A percentile compares a stretch with the other conserved stretches of the same genome.
Evolutionary conservation across 2,113 vertebrate species (phyloP).

Genomic region (Oryctolagus cuniculus): mOryCun1.1 NC_091443.1:26919501-26920000

Average conservation of each 20-base stretch:
- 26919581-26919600: neutral
- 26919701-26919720: neutral
- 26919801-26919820: neutral
- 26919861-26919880: neutral
- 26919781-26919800: neutral
- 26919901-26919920: neutral
- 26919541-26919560: neutral
- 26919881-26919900: neutral
- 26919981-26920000: slow-evolving; percentile 19
- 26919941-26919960: neutral
- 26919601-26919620: neutral
- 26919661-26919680: neutral
- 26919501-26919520: too few relatives aligned
- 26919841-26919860: neutral
- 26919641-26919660: neutral
- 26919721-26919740: neutral
- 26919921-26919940: neutral
- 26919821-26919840: neutral
- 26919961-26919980: neutral
- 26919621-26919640: neutral
- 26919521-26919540: too few relatives aligned
- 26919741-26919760: slow-evolving; percentile 29
- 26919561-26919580: neutral
- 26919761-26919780: slow-evolving; percentile 38
- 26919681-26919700: neutral